Evolutionary conservation across 2,113 vertebrate genomes (phyloP).

Genomic region (Neolamprologus tretocephalus): DNA sequence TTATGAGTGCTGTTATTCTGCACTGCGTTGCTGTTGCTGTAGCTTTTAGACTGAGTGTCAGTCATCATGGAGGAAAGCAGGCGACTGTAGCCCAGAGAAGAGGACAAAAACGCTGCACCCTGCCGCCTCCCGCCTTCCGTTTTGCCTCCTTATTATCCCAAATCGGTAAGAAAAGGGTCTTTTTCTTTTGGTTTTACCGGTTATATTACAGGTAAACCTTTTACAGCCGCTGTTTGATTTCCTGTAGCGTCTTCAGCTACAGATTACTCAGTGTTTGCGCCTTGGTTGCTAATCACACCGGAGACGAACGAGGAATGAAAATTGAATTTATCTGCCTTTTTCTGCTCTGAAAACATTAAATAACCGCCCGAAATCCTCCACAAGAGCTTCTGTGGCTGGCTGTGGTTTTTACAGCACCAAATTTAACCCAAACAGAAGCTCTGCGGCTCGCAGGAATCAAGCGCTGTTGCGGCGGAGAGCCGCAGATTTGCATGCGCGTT

Average conservation of each 20-base stretch:
- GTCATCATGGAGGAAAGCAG: conserved; percentile 62
- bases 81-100: conserved; percentile 31
- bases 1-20: background rate
- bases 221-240: too few species aligned
- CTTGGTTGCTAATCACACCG: background rate
- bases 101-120: background rate
- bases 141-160: background rate
- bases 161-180: background rate
- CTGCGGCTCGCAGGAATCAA: background rate
- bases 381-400: background rate
- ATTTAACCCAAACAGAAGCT: background rate
- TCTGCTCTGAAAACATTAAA: background rate
- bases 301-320: background rate
- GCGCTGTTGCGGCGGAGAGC: background rate
- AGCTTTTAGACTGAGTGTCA: conserved; percentile 25
- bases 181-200: background rate
- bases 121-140: background rate
- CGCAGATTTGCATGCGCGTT: background rate
- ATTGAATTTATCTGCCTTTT: background rate
- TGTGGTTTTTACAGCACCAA: rapidly evolving
- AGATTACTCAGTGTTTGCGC: conserved; percentile 1
- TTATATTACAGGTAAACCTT: background rate
- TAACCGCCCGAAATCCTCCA: rapidly evolving
- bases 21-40: conserved; percentile 23
- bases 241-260: background rate